Base-by-base conservation (phyloP, 2,113 vertebrate genomes). In the Riparia riparia region DNA sequence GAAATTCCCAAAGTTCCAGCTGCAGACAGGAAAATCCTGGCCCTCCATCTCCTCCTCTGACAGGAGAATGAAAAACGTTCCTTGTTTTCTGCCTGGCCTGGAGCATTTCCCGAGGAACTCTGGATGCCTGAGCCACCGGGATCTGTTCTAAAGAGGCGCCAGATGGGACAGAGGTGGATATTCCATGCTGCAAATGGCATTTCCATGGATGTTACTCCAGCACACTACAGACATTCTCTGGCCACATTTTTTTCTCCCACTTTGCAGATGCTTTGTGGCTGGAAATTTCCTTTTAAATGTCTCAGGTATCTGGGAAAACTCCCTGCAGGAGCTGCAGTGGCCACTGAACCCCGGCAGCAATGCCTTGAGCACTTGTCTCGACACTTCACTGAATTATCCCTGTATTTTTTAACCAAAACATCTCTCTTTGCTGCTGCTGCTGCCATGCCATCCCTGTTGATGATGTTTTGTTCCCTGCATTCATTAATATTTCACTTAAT, bases 401-500 rank as follows among this genome's bases (percentile, higher is more conserved):
- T 65, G 54, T 37, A 5, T 42, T 16, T 42, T 49, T 61, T 9
- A 17, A 44, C 24, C 26, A 31, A 77, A 70, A 58, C 25, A 29
- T 37, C 61, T 16, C 1, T 20, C 7, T 50, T 17, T 57, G 41
- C 39, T 81, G 56, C 39, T 81, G 56, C 66, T 65, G 66, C 70
- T 60, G 68, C 76, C n/a, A n/a, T 34, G 90, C 66, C 16, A 5
- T 15, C 6, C 0, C 37, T 80, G 64, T 94, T 95, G 88, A 74
- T 57, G 22, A 4, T 18, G 18, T 14, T 81, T 41, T 32, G 28
- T 54, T 93, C 90, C 54, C 64, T 78, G 51, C 13, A 5, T 47
- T 78, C 72, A 78, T 78, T 78, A 69, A 69, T 34, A 71, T 86
- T 90, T 74, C 39, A 41, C 25, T 54, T 78, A 90, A 87, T 73